Evolutionary conservation across 2,797 vertebrate species (phyloP).

Genomic region (Parauchenoglanis punctatus): DNA sequence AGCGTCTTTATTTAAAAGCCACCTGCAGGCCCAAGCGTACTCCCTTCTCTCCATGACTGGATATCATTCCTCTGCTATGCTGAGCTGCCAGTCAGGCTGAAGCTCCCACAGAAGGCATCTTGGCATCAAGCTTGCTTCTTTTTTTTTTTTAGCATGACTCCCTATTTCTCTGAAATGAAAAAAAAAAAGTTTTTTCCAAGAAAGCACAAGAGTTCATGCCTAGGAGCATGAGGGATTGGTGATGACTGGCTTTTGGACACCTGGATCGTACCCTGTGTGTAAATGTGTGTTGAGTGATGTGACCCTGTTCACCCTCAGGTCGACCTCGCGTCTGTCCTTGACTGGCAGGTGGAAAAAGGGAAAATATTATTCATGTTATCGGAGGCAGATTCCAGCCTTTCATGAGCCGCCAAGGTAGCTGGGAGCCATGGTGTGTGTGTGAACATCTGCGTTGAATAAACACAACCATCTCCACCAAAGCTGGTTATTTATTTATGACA

Average conservation of each 20-base stretch:
- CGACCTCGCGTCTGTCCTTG: constrained; percentile 8
- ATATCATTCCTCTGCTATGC: neutral
- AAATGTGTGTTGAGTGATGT: neutral
- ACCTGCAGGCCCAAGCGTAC: neutral
- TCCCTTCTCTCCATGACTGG: neutral
- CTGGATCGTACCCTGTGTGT: neutral
- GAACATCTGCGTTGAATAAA: neutral
- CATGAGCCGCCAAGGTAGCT: neutral
- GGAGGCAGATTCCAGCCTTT: neutral
- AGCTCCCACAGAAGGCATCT: constrained; percentile 4
- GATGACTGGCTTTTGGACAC: neutral
- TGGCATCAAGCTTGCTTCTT: neutral
- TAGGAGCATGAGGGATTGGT: neutral
- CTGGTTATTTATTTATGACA: neutral
- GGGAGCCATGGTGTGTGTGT: neutral
- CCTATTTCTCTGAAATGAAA: neutral
- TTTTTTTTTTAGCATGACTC: neutral
- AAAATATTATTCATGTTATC: constrained; percentile 22
- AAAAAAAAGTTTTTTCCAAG: neutral
- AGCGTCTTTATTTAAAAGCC: neutral
- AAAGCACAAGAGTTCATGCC: neutral
- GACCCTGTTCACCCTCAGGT: neutral
- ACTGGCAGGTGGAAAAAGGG: constrained; percentile 13
- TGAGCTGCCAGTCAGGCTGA: neutral
- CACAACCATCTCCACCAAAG: neutral